Percentiles rank a stretch among this genome's conserved stretches.
These are phyloP conservation scores for Melieria crassipennis DNA, from an alignment of 2,888 invertebrate species.

Conservation along the genomic window DNA sequence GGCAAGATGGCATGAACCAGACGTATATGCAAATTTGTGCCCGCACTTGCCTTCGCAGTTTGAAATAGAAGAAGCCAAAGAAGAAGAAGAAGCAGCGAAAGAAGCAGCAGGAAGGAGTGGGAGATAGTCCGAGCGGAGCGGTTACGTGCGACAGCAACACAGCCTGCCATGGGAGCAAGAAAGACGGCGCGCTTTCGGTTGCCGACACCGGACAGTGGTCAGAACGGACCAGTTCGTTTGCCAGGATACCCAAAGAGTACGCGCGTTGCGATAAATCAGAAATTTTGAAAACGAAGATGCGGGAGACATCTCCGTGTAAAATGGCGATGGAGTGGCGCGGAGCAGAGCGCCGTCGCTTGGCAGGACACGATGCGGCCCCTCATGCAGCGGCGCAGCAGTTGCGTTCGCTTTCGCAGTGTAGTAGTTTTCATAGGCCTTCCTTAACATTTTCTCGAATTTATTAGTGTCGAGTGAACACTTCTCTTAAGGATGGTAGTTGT, in stretches of 20 bases:
- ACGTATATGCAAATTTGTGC: constrained; percentile 6
- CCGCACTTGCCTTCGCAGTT: not conserved
- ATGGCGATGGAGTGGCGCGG: not conserved
- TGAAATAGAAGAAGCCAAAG: no score
- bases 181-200: constrained; percentile 27
- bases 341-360: no score
- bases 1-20: not conserved
- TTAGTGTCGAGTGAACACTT: constrained; percentile 40
- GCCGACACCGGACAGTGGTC: constrained; percentile 2
- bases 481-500: constrained; percentile 31
- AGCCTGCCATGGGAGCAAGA: constrained; percentile 19
- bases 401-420: constrained; percentile 21
- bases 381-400: constrained; percentile 8
- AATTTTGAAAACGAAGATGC: constrained; percentile 42
- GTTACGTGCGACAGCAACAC: constrained; percentile 5
- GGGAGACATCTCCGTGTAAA: constrained; percentile 10
- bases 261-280: constrained; percentile 38
- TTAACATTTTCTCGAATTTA: constrained; percentile 42
- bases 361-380: not conserved
- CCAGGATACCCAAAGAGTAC: constrained; percentile 30
- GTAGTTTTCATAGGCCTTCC: constrained; percentile 37
- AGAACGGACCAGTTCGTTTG: not conserved
- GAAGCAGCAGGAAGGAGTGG: not conserved
- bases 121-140: not conserved
- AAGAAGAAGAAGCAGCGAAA: not conserved